phyloP scores from a whole-genome alignment of 1,140 invertebrate species.

The Scaptomyza hsui region DNA sequence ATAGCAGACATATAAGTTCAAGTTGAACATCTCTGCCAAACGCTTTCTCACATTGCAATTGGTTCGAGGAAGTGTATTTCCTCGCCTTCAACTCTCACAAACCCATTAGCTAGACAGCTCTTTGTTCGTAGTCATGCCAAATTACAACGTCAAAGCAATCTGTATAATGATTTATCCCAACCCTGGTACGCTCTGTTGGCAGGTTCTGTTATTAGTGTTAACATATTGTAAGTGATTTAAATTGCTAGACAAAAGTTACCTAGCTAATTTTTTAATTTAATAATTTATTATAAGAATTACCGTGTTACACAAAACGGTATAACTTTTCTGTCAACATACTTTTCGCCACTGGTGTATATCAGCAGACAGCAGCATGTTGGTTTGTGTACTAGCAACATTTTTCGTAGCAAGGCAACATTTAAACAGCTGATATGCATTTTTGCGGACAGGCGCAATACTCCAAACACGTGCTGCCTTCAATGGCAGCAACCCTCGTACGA shows the following conservation, averaged over 20 bases:
- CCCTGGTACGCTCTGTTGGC: not conserved
- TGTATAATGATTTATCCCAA: constrained; percentile 27
- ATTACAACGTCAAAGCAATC: constrained; percentile 70
- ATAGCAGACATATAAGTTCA: constrained; percentile 21
- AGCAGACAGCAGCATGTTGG: not conserved
- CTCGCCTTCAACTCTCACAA: not conserved
- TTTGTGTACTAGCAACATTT: constrained; percentile 15
- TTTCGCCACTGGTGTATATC: no score
- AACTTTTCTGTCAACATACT: no score
- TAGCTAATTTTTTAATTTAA: no score
- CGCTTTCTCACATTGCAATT: constrained; percentile 41
- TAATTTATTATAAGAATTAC: no score
- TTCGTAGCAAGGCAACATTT: constrained; percentile 26
- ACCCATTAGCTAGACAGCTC: constrained; percentile 11
- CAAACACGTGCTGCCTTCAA: constrained; percentile 31
- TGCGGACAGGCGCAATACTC: constrained; percentile 61
- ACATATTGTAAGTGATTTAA: constrained; percentile 37
- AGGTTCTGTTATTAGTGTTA: constrained; percentile 24
- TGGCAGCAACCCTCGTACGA: constrained; percentile 9
- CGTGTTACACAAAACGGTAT: no score
- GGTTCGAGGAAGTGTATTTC: constrained; percentile 12
- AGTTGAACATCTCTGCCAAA: constrained; percentile 11
- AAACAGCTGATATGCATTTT: constrained; percentile 51
- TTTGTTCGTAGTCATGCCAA: constrained; percentile 59
- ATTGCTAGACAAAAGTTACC: no score